phyloP scores from a whole-genome alignment of 2,797 vertebrate species.

The Psittacula echo region DNA sequence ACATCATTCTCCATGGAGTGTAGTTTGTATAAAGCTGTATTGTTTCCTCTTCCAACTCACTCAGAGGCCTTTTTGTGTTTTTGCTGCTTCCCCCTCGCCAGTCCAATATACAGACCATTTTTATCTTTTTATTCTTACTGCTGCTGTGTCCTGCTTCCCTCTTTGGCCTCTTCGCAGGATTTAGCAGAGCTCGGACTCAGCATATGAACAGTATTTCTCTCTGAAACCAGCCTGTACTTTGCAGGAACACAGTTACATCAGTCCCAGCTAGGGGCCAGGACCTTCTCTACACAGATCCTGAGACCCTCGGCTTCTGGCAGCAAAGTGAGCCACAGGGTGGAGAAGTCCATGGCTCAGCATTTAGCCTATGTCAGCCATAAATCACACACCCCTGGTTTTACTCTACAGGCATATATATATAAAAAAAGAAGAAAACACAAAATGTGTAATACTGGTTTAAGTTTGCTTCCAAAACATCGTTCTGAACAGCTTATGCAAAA shows the following conservation, averaged over 20 bases:
- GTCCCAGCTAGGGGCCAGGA: not conserved
- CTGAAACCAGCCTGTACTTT: not conserved
- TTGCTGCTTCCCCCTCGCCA: not conserved
- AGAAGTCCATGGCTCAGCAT: not conserved
- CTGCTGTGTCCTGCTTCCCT: not conserved
- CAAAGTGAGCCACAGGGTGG: not conserved
- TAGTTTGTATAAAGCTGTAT: slow-evolving; percentile 19
- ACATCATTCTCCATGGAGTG: not conserved
- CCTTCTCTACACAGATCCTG: not conserved
- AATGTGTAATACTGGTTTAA: not conserved
- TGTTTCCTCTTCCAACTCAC: not conserved
- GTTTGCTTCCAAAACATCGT: not conserved
- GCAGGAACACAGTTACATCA: not conserved
- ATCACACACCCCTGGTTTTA: not conserved
- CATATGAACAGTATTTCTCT: accelerated
- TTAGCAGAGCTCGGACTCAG: not conserved
- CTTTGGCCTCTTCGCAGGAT: not conserved
- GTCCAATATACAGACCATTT: not conserved
- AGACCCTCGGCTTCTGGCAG: not conserved
- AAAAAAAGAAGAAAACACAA: not conserved
- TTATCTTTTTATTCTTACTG: not conserved
- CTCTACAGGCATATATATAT: not conserved
- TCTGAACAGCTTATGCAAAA: not conserved
- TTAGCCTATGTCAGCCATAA: not conserved
- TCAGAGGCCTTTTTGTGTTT: not conserved